A percentile compares a stretch with the other conserved stretches of the same genome.
These are phyloP conservation scores for Mycetomoellerius zeteki DNA, from an alignment of 1,140 invertebrate genomes.

Conservation along the genomic window DNA sequence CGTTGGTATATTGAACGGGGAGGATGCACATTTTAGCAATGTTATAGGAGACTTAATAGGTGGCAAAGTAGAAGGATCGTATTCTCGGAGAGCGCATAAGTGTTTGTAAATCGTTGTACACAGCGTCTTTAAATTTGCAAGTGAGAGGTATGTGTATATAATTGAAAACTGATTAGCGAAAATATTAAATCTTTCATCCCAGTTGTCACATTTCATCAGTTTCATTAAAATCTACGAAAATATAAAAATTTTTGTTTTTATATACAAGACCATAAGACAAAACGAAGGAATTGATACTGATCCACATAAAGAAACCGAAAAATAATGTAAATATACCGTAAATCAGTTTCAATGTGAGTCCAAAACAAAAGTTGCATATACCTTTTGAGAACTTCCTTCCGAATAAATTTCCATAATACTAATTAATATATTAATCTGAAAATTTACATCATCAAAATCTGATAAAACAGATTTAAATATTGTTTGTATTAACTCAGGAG, in stretches of 20 bases:
- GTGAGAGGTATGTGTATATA: conserved; percentile 27
- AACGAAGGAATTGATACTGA: background rate
- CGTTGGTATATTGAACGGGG: too few relatives aligned
- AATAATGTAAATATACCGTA: background rate
- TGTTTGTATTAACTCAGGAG: too few relatives aligned
- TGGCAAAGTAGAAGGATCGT: conserved; percentile 80
- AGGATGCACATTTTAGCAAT: conserved; percentile 90
- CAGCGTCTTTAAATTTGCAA: conserved; percentile 85
- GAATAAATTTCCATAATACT: too few relatives aligned
- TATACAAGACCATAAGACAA: background rate
- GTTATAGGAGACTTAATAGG: conserved; percentile 88
- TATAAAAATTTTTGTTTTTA: background rate
- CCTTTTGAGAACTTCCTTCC: too few relatives aligned
- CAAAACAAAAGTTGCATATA: too few relatives aligned
- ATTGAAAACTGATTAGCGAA: conserved; percentile 70
- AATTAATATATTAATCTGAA: too few relatives aligned
- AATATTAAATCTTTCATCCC: conserved; percentile 81
- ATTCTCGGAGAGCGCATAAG: conserved; percentile 85
- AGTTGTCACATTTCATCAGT: conserved; percentile 81
- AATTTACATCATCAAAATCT: too few relatives aligned
- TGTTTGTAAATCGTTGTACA: conserved; percentile 87
- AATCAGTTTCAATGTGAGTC: background rate
- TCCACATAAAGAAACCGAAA: background rate
- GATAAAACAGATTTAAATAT: too few relatives aligned
- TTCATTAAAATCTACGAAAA: conserved; percentile 79